Evolutionary conservation across 92 coral and sea anemone genomes (phyloP).

Genomic region (Palythoa heliodiscus): DNA sequence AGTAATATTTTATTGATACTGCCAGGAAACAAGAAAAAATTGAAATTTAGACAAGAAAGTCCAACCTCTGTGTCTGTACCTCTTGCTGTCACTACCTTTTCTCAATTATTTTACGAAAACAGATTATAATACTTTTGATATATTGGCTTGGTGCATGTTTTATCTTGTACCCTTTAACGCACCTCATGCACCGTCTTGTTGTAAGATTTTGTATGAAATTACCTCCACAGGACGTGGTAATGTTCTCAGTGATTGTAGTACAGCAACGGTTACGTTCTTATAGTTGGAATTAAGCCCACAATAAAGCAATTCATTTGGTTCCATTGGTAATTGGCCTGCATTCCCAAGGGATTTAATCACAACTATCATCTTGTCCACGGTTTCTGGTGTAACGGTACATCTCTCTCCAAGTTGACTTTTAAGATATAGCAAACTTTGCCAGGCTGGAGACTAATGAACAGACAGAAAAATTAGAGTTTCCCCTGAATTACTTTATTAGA

Average conservation of each 20-base stretch:
- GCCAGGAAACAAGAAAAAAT: no score
- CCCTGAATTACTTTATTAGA: no score
- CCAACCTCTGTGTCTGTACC: no score
- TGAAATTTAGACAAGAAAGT: no score
- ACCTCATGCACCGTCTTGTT: no score
- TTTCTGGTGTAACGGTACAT: conserved; percentile 56
- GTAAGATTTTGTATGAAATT: background rate
- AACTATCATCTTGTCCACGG: conserved; percentile 58
- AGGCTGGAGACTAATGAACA: conserved; percentile 2
- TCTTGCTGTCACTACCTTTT: no score
- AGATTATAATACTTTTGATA: no score
- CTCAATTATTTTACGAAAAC: no score
- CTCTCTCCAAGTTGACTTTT: background rate
- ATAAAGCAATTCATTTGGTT: conserved; percentile 45
- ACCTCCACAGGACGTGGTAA: conserved; percentile 46
- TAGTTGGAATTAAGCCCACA: conserved; percentile 69
- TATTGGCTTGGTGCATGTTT: no score
- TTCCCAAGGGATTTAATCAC: conserved; percentile 64
- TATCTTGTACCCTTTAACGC: no score
- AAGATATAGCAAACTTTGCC: conserved; percentile 5
- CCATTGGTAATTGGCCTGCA: conserved; percentile 51
- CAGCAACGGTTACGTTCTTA: conserved; percentile 60
- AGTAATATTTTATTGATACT: no score
- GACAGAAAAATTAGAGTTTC: background rate
- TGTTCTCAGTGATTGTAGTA: conserved; percentile 57